Evolutionary conservation across 2,113 vertebrate genomes (phyloP).

Genomic region (Hystrix cristata): DNA sequence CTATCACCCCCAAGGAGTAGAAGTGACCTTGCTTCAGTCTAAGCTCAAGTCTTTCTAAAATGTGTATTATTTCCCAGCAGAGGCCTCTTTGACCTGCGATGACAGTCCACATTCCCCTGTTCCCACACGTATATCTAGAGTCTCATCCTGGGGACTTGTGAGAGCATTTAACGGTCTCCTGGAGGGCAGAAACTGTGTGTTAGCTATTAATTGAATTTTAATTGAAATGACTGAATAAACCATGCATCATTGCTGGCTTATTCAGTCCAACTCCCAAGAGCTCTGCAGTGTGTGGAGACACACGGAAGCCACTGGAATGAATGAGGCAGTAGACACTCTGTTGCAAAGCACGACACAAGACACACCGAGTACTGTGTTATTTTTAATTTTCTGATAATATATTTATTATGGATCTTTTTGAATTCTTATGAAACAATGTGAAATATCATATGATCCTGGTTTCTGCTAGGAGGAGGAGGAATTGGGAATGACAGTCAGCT

Average conservation of each 20-base stretch:
- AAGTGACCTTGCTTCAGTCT: not conserved
- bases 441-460: not conserved
- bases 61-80: not conserved
- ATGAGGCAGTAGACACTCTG: not conserved
- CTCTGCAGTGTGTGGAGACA: not conserved
- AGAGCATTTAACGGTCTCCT: not conserved
- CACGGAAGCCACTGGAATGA: not conserved
- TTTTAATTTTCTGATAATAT: not conserved
- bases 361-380: not conserved
- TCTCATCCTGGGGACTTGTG: too few relatives aligned
- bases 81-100: not conserved
- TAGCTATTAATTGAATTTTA: not conserved
- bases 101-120: not conserved
- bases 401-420: not conserved
- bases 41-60: not conserved
- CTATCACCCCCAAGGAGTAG: not conserved
- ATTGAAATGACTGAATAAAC: not conserved
- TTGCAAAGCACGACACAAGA: not conserved
- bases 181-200: not conserved
- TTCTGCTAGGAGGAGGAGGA: not conserved
- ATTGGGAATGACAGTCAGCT: not conserved
- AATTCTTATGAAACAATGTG: not conserved
- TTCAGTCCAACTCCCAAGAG: not conserved
- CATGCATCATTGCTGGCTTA: not conserved
- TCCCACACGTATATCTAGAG: fast-evolving